A percentile compares a stretch with the other conserved stretches of the same genome.
Evolutionary conservation across 2,113 vertebrate genomes (phyloP).

Genomic region (Cochlearius cochlearius): DNA sequence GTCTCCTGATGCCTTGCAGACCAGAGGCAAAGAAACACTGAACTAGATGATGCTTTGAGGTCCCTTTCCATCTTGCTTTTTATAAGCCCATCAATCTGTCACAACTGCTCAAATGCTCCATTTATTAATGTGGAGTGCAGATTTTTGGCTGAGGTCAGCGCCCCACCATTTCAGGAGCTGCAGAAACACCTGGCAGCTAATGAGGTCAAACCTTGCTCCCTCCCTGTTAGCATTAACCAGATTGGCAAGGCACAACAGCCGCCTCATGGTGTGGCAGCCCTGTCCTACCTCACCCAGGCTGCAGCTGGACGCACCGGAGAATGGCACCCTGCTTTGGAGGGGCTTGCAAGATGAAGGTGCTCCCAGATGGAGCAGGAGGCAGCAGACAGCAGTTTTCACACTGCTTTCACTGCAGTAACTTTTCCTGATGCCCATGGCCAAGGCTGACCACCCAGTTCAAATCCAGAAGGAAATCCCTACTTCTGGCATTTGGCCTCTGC

Average conservation of each 20-base stretch:
- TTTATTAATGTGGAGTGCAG: not conserved
- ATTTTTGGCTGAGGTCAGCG: not conserved
- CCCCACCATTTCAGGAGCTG: not conserved
- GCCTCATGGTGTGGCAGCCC: not conserved
- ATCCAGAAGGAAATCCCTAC: not conserved
- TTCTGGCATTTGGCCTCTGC: not conserved
- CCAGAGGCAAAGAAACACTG: not conserved
- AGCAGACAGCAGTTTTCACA: not conserved
- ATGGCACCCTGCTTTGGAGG: not conserved
- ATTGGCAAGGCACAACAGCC: not conserved
- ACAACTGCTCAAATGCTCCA: not conserved
- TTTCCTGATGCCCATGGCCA: not conserved
- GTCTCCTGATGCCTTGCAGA: not conserved
- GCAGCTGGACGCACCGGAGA: not conserved
- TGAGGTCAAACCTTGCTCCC: not conserved
- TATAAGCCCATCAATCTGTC: constrained; percentile 21
- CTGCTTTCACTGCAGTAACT: not conserved
- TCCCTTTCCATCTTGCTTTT: constrained; percentile 7
- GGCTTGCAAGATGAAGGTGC: not conserved
- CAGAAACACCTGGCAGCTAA: constrained; percentile 22
- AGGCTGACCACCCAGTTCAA: not conserved
- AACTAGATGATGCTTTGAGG: not conserved
- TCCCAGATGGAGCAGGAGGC: not conserved
- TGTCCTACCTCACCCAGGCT: not conserved
- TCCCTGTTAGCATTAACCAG: not conserved